Evolutionary conservation across 2,113 vertebrate genomes (phyloP), one percentile per base, ranked within the genome.

Genomic region (Platysteira castanea): DNA sequence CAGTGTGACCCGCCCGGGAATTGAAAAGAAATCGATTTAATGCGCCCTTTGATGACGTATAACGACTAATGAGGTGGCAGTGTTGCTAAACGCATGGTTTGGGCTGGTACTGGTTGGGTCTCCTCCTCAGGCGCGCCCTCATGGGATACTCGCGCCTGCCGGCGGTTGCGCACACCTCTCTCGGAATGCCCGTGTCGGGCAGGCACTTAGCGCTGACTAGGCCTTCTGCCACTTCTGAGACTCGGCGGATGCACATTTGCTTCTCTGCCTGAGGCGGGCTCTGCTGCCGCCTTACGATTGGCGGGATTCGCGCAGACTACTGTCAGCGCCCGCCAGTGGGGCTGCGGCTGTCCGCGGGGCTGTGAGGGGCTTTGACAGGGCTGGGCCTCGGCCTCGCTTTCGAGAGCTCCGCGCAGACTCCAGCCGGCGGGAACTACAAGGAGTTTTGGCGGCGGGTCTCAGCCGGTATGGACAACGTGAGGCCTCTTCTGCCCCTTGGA

Each of bases 21-120:
- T 35, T 31, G 44, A 73, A 91, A 77, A 94, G 50, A 68, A 57
- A 90, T 85, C 52, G 73, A 87, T 89, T 89, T 81, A 90, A 84
- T 90, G 91, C 93, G 90, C 94, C 97, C 95, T 98, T 99, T 99
- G 98, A 99, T 99, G 98, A 99, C 99, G 98, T 99, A 98, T 98
- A 98, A 97, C 93, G 96, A 96, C 98, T 95, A 97, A 97, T 90
- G 94, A 98, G 98, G 39, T 56, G 33, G 52, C 6, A 24, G 53
- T 68, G 56, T 53, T 46, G 77, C 59, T 30, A 47, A 74, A 46
- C 27, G 76, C 42, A 27, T 30, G 42, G 60, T 42, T 76, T 47
- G 30, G 73, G 52, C 46, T 10, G 68, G 30, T 64, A 50, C 13
- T 26, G 13, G n/a, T 67, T 5, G 35, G 46, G 39, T 23, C 4